A percentile compares a stretch with the other conserved stretches of the same genome.
phyloP scores from a whole-genome alignment of 2,888 invertebrate species.

The Drosophila rubida region DNA sequence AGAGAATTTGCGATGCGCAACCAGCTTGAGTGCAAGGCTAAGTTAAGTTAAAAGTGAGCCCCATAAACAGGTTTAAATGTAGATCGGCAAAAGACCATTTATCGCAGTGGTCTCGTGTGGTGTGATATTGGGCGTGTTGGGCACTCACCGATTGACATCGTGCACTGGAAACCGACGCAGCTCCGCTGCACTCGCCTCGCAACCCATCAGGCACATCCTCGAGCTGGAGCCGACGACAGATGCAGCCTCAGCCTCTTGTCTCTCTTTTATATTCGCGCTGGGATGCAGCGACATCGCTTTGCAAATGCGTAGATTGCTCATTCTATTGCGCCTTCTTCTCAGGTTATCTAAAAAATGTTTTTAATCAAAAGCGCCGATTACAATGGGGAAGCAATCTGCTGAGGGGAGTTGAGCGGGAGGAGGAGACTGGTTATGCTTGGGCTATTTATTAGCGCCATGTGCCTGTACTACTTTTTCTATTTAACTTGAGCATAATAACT shows the following conservation, averaged over 20 bases:
- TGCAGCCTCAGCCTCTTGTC: background rate
- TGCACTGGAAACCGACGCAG: slow-evolving; percentile 80
- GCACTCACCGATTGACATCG: slow-evolving; percentile 72
- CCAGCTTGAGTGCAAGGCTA: slow-evolving; percentile 50
- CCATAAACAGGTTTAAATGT: slow-evolving; percentile 52
- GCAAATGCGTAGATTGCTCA: slow-evolving; percentile 64
- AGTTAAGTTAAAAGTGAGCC: background rate
- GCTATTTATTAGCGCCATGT: slow-evolving; percentile 24
- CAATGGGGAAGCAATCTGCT: background rate
- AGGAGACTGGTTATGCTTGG: slow-evolving; percentile 5
- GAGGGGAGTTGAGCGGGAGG: background rate
- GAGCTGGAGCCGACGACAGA: background rate
- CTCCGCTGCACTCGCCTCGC: slow-evolving; percentile 62
- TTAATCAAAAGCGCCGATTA: slow-evolving; percentile 8
- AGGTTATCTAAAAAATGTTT: background rate
- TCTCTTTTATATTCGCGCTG: slow-evolving; percentile 23
- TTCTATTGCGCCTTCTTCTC: slow-evolving; percentile 9
- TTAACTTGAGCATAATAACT: slow-evolving; percentile 33
- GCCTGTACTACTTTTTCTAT: slow-evolving; percentile 15
- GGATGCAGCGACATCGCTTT: slow-evolving; percentile 62
- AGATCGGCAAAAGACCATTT: slow-evolving; percentile 29
- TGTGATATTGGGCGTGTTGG: slow-evolving; percentile 12
- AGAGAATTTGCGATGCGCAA: slow-evolving; percentile 55
- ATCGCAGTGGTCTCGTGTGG: background rate
- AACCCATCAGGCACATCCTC: slow-evolving; percentile 76